A percentile compares a stretch with the other conserved stretches of the same genome.
phyloP scores from a whole-genome alignment of 2,113 vertebrate genomes.

The Paradisaea rubra region DNA sequence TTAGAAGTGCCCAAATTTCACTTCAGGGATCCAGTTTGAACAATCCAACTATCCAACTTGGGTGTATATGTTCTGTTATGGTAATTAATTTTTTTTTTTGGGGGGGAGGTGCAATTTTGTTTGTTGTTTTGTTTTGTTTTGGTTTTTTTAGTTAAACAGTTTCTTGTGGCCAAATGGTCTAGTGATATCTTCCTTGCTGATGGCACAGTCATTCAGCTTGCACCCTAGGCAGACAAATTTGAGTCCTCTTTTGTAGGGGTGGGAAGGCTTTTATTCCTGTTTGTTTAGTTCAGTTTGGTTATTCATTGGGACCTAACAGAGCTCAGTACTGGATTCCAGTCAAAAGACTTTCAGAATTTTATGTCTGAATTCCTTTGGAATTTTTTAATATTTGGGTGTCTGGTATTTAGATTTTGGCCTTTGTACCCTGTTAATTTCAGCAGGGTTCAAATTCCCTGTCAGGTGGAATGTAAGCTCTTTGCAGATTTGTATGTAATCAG shows the following conservation, averaged over 20 bases:
- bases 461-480: background rate
- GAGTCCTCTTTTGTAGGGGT: background rate
- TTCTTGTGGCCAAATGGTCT: background rate
- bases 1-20: background rate
- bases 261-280: background rate
- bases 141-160: background rate
- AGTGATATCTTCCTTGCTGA: background rate
- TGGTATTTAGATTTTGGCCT: background rate
- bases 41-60: background rate
- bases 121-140: too few species aligned
- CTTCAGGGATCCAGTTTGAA: background rate
- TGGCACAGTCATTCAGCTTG: background rate
- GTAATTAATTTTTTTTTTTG: too few species aligned
- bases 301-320: background rate
- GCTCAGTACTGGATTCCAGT: background rate
- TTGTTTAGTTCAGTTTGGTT: background rate
- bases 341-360: background rate
- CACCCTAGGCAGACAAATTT: background rate
- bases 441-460: background rate
- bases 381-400: background rate
- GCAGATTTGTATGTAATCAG: background rate
- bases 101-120: background rate
- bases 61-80: background rate
- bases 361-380: background rate
- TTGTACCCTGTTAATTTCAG: background rate